Evolutionary conservation across 1,140 invertebrate genomes (phyloP), one percentile per base, ranked within the genome.

Genomic region (Procambarus clarkii): DNA sequence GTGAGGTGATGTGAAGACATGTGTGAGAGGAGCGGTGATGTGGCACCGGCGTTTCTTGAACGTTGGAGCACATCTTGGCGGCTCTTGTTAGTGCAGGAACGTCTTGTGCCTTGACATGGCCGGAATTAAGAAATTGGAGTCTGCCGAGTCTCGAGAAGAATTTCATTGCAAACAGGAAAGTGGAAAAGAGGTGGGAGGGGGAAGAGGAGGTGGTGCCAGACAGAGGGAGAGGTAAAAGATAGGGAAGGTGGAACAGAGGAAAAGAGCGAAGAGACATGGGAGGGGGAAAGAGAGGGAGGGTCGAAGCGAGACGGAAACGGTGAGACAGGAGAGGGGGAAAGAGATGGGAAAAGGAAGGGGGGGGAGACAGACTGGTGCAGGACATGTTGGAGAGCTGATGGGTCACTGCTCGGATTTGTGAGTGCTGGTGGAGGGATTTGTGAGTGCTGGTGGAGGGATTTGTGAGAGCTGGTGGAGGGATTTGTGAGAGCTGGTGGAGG

Each of bases 351-450:
- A 5, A 60, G 54, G 80, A 21, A 82, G n/a, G n/a, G n/a, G n/a
- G n/a, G n/a, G n/a, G n/a, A n/a, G n/a, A n/a, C n/a, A n/a, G n/a
- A n/a, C n/a, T 82, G 50, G n/a, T 82, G 80, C 80, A 34, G 80
- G 80, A 64, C 3, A 60, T 82, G 80, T 82, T 54, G 60, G 50
- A 58, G 50, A 9, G n/a, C n/a, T 82, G 80, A 82, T 82, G 80
- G 80, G 80, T 82, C 60, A 24, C 46, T 44, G 50, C 15, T 18
- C 46, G 80, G 80, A 82, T 82, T 82, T 82, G 80, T 82, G 80
- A 82, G 80, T 15, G 54, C 21, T 64, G 18, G 60, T 15, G 60
- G 60, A 18, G 3, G 21, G 9, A n/a, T n/a, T n/a, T n/a, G n/a
- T n/a, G n/a, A n/a, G 80, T 15, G 54, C 21, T 64, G 18, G 60